Evolutionary conservation across 2,797 vertebrate species (phyloP).

Genomic region (Melopsittacus undulatus): DNA sequence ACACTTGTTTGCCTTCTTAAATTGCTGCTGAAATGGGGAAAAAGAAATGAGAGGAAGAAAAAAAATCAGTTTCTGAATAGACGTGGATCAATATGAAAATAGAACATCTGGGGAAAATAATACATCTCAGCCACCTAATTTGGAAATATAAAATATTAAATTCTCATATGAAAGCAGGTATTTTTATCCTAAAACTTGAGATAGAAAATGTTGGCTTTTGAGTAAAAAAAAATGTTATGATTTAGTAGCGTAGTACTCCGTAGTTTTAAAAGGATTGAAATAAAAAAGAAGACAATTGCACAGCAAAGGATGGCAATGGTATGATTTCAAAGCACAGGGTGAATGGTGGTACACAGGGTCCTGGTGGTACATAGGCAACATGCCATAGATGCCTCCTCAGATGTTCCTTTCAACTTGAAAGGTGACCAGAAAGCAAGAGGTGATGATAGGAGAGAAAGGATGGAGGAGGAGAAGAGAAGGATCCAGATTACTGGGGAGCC

Average conservation of each 20-base stretch:
- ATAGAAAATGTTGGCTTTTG: not conserved
- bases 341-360: not conserved
- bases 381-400: not conserved
- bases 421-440: not conserved
- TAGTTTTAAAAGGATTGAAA: not conserved
- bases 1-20: slow-evolving; percentile 19
- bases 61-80: slow-evolving; percentile 4
- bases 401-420: not conserved
- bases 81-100: not conserved
- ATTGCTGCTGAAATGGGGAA: slow-evolving; percentile 28
- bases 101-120: slow-evolving; percentile 21
- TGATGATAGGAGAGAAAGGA: not conserved
- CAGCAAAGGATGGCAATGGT: not conserved
- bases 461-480: not conserved
- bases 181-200: not conserved
- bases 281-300: not conserved
- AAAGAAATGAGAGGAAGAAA: slow-evolving; percentile 5
- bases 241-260: not conserved
- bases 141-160: slow-evolving; percentile 1
- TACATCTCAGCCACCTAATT: not conserved
- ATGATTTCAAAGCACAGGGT: not conserved
- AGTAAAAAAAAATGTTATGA: not conserved
- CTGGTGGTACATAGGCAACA: not conserved
- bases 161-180: not conserved
- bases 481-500: not conserved